phyloP scores from a whole-genome alignment of 2,888 invertebrate species.

The Acrobasis consociella region DNA sequence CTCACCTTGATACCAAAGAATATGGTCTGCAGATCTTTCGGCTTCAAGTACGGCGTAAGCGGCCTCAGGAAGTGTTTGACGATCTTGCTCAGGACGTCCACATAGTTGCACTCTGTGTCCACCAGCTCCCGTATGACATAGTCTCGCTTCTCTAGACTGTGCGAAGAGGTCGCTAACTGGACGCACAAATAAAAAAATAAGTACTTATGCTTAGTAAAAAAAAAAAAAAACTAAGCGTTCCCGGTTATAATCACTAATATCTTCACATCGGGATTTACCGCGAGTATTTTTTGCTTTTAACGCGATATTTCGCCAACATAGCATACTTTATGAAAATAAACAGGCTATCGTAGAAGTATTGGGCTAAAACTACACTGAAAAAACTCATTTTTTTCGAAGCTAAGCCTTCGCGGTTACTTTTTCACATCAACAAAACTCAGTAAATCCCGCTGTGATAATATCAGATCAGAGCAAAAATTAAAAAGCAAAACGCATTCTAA shows the following conservation, averaged over 20 bases:
- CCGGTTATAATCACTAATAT: too few relatives aligned
- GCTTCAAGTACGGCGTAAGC: constrained; percentile 86
- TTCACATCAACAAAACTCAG: too few relatives aligned
- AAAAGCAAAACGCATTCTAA: constrained; percentile 24
- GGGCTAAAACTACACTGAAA: too few relatives aligned
- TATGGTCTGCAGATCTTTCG: constrained; percentile 89
- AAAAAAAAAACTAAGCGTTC: background rate
- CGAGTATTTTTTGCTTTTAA: too few relatives aligned
- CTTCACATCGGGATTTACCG: too few relatives aligned
- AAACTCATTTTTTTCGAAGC: too few relatives aligned
- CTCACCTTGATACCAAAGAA: constrained; percentile 95
- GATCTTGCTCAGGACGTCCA: constrained; percentile 94
- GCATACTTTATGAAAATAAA: too few relatives aligned
- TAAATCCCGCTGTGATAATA: too few relatives aligned
- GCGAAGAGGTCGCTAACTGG: constrained; percentile 79
- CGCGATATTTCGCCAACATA: too few relatives aligned
- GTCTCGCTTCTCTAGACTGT: constrained; percentile 93
- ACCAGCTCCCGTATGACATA: constrained; percentile 96
- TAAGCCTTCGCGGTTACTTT: too few relatives aligned
- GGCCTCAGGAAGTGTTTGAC: constrained; percentile 91
- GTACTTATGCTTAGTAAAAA: constrained; percentile 20
- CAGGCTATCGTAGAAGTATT: too few relatives aligned
- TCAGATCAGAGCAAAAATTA: constrained; percentile 5
- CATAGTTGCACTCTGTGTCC: constrained; percentile 98
- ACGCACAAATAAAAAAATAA: constrained; percentile 34